Base-by-base conservation (phyloP, 2,113 vertebrate genomes). In the Salvator merianae region DNA sequence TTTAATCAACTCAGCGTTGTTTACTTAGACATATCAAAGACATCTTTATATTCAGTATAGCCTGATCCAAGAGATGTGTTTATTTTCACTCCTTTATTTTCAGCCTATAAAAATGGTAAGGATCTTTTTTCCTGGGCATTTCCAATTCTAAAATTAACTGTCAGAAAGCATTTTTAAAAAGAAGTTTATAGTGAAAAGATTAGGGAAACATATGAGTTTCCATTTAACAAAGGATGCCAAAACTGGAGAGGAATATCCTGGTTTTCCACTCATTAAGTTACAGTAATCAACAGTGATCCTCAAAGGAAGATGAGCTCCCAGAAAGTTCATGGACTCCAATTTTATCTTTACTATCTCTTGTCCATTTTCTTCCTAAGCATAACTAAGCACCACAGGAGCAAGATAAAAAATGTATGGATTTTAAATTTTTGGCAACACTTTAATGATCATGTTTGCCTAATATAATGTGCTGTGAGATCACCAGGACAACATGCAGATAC, bases 191-290 rank as follows among this genome's bases (percentile, higher is more conserved):
- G 79, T 87, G 85, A 88, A 88, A 85, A 4, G n/a, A 70, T 66
- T 43, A 82, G 66, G 59, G 3, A 86, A 85, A 84, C 73, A 30
- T 6, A 7, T 75, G 70, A 88, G 81, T 91, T 92, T 91, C 90
- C 87, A 28, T n/a, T 59, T 1, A 1, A 28, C 36, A 50, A 71
- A 32, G 65, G 13, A 69, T 87, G 84, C 76, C 89, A 91, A 2
- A n/a, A 86, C 62, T 28, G 43, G n/a, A 84, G 7, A 65, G 79
- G 82, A 83, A 92, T 79, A 84, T 88, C 83, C 79, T 71, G 65
- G 77, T 80, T 81, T 62, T 53, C 80, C 82, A 43, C 65, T 82
- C 10, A 34, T 10, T 69, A 28, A 9, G 53, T 26, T 40, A 59
- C 55, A 5, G 18, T 53, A n/a, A n/a, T n/a, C n/a, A 81, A 55